phyloP scores from a whole-genome alignment of 2,797 vertebrate genomes.

The Anolis apletophallus region DNA sequence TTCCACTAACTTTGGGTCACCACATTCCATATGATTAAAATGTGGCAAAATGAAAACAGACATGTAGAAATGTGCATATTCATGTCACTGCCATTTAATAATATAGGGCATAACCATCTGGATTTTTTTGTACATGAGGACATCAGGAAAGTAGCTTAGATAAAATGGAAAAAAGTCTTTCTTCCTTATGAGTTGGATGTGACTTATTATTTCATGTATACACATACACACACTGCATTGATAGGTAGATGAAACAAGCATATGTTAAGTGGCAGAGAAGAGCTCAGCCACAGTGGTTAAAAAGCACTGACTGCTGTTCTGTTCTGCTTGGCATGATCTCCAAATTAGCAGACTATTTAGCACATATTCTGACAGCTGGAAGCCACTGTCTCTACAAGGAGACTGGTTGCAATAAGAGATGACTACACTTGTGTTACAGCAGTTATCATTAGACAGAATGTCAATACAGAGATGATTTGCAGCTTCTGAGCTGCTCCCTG shows the following conservation, averaged over 20 bases:
- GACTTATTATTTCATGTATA: background rate
- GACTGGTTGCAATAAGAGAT: constrained; percentile 45
- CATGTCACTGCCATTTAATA: no score
- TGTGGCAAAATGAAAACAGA: no score
- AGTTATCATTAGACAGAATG: constrained; percentile 26
- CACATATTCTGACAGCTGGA: constrained; percentile 28
- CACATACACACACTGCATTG: background rate
- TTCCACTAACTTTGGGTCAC: no score
- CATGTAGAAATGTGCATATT: no score
- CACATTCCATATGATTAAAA: no score
- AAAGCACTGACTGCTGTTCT: constrained; percentile 17
- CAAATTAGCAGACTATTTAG: constrained; percentile 15
- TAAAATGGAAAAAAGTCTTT: background rate
- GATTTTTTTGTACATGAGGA: background rate
- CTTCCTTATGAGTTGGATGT: background rate
- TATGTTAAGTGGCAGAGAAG: background rate
- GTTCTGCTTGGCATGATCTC: constrained; percentile 32
- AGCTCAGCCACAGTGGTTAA: background rate
- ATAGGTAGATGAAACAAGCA: background rate
- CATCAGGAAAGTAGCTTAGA: background rate
- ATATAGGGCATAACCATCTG: no score
- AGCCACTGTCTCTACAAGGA: constrained; percentile 34
- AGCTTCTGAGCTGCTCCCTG: background rate
- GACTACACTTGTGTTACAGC: constrained; percentile 29
- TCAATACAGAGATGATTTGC: constrained; percentile 22